phyloP scores from a whole-genome alignment of 2,888 invertebrate species.

The Diarsia dahlii region DNA sequence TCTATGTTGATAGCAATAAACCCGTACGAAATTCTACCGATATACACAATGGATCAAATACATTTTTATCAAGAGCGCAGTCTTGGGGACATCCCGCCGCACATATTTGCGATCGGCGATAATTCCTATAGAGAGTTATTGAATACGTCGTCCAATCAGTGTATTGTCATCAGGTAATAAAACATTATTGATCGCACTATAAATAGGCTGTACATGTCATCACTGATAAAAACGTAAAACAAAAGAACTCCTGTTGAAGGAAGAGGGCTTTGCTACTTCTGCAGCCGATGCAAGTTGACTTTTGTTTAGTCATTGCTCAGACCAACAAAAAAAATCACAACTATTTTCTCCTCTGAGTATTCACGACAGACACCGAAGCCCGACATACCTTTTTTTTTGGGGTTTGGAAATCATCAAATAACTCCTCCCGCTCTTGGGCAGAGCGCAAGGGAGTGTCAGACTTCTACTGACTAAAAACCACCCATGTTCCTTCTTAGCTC shows the following conservation, averaged over 20 bases:
- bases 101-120: conserved; percentile 98
- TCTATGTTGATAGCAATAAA: conserved; percentile 98
- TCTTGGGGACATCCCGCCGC: conserved; percentile 97
- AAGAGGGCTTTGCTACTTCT: background rate
- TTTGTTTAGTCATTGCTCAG: background rate
- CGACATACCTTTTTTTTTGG: too few species aligned
- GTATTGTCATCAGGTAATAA: conserved; percentile 96
- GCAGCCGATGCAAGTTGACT: background rate
- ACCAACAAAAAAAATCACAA: too few species aligned
- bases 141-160: conserved; percentile 94
- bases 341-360: background rate
- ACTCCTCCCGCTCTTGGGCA: too few species aligned
- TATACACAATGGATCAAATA: conserved; percentile 97
- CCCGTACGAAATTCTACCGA: conserved; percentile 98
- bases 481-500: too few species aligned
- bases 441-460: too few species aligned
- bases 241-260: background rate
- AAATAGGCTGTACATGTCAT: background rate
- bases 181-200: background rate
- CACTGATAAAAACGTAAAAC: background rate
- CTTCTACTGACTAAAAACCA: too few species aligned
- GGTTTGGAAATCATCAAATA: too few species aligned
- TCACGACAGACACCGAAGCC: too few species aligned
- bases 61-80: conserved; percentile 95
- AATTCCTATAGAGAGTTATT: conserved; percentile 96